phyloP scores from a whole-genome alignment of 2,797 vertebrate genomes.

The Falco cherrug region DNA sequence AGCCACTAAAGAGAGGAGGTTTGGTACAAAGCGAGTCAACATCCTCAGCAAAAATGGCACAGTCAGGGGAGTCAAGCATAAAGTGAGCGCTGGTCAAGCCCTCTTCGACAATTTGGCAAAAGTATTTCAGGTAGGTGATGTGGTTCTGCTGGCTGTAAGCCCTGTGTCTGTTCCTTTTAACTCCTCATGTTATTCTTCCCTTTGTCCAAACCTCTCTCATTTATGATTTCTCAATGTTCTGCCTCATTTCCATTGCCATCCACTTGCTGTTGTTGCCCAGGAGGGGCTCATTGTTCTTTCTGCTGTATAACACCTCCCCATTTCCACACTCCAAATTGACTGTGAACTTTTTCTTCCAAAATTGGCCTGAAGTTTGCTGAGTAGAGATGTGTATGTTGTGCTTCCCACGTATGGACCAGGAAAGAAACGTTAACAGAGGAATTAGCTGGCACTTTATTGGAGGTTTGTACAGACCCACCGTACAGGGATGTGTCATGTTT shows the following conservation, averaged over 20 bases:
- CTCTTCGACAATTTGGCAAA: conserved; percentile 91
- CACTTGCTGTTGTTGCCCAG: background rate
- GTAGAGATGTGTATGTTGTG: background rate
- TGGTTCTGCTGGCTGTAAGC: background rate
- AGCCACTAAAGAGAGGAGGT: conserved; percentile 84
- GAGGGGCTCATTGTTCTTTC: background rate
- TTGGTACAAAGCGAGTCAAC: conserved; percentile 91
- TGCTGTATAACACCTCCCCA: background rate
- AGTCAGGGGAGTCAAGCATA: conserved; percentile 95
- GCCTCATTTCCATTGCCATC: background rate
- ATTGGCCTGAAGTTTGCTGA: background rate
- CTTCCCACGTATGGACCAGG: background rate
- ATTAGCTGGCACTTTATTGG: conserved; percentile 1
- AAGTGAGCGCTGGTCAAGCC: conserved; percentile 96
- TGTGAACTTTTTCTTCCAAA: background rate
- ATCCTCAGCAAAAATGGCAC: conserved; percentile 98
- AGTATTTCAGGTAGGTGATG: conserved; percentile 85
- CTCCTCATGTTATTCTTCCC: background rate
- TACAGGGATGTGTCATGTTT: background rate
- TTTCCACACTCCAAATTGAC: background rate
- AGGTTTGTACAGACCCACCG: background rate
- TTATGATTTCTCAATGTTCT: background rate
- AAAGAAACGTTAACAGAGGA: background rate
- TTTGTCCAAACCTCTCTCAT: background rate
- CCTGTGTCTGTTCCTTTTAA: background rate